Evolutionary conservation across 2,888 invertebrate genomes (phyloP).

Genomic region (Eustalomyia histrio): DNA sequence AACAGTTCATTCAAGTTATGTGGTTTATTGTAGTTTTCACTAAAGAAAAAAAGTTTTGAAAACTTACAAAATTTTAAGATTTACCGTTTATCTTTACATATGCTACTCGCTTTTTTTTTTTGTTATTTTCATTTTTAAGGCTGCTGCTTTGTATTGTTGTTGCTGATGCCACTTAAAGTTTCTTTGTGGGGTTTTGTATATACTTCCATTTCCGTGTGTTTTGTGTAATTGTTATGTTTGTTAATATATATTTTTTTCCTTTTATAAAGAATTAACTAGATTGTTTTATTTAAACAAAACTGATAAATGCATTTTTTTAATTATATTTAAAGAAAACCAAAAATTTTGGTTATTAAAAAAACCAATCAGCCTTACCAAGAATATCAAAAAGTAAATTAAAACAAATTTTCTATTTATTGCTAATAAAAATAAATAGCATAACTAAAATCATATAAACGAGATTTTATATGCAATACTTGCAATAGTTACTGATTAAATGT

Average conservation of each 20-base stretch:
- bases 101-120: not conserved
- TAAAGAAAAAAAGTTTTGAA: not conserved
- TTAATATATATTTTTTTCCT: slow-evolving; percentile 3
- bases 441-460: too few relatives aligned
- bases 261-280: slow-evolving; percentile 27
- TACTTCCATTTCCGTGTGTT: slow-evolving; percentile 3
- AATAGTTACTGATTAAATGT: too few relatives aligned
- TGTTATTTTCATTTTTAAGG: not conserved
- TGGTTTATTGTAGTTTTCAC: not conserved
- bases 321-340: not conserved
- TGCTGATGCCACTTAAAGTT: not conserved
- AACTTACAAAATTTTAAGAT: not conserved
- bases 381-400: too few relatives aligned
- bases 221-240: not conserved
- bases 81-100: not conserved
- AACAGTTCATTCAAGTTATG: not conserved
- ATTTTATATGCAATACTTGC: too few relatives aligned
- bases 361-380: too few relatives aligned
- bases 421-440: too few relatives aligned
- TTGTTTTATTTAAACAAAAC: slow-evolving; percentile 17
- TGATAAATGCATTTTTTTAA: not conserved
- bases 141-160: not conserved
- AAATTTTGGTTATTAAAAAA: too few relatives aligned
- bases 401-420: too few relatives aligned
- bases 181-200: not conserved